Evolutionary conservation across 1,140 invertebrate species (phyloP), one percentile per base, ranked within the genome.

Genomic region (Diorhabda elongata): DNA sequence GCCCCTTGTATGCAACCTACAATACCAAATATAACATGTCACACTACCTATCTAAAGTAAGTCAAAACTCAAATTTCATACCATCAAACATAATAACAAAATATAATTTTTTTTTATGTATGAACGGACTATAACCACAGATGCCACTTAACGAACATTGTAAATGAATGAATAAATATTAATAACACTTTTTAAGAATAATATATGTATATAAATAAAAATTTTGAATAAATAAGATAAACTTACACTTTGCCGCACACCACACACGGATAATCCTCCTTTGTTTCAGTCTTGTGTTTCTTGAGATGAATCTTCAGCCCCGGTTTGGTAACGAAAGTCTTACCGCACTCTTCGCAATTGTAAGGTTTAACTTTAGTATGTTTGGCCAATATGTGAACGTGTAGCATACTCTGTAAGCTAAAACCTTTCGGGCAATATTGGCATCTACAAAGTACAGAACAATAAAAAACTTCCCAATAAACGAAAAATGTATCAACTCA

Each of bases 241-340:
- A 75, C 82, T 79, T 81, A 84, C 84, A 83, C 80, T 76, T 85
- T 85, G 6, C 83, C 84, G 74, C 84, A 85, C 66, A 84, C 83
- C 0, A 80, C 79, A 74, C 85, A 86, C 42, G 81, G 76, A 72
- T 80, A 81, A 52, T 80, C 78, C 57, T 78, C 78, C 58, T 80
- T 81, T 8, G 77, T 74, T 70, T 79, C 79, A 60, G 73, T 77
- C 68, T 79, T 77, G 69, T 83, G 82, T 45, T 80, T 79, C 61
- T 76, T 79, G 4, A 78, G 60, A 72, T 81, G 80, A 61, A 80
- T 80, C 58, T 78, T 80, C 41, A 81, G 68, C 45, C 78, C 77
- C 6, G 79, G 74, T 70, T 79, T 78, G 5, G 78, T 80, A 8
- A 78, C 77, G 69, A 81, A 81, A 60, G 73, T 75, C 65, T 79